Evolutionary conservation across 2,888 invertebrate genomes (phyloP).

Genomic region (Parapristionchus giblindavisi): DNA sequence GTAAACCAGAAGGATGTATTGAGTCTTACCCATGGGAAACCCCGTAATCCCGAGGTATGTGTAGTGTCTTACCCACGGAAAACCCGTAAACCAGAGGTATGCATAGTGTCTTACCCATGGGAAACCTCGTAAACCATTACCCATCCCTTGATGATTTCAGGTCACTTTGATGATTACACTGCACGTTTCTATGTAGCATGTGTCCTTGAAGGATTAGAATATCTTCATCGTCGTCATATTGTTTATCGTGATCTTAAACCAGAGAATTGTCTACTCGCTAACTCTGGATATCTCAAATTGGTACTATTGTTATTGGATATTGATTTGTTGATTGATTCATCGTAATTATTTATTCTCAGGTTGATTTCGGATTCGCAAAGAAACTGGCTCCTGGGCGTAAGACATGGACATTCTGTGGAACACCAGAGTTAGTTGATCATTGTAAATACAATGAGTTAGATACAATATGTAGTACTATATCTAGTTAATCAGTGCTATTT

Average conservation of each 20-base stretch:
- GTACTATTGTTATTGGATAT: slow-evolving; percentile 46
- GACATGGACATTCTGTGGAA: slow-evolving; percentile 95
- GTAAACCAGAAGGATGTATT: slow-evolving; percentile 71
- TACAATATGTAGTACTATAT: too few relatives aligned
- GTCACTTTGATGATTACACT: slow-evolving; percentile 70
- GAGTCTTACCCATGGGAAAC: not conserved
- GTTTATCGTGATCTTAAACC: slow-evolving; percentile 83
- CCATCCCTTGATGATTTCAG: too few relatives aligned
- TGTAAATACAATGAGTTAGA: too few relatives aligned
- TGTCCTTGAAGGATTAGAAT: slow-evolving; percentile 97
- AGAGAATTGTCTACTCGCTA: slow-evolving; percentile 91
- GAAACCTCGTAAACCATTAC: not conserved
- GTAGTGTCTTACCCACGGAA: not conserved
- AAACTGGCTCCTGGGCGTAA: slow-evolving; percentile 81
- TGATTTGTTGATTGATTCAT: not conserved
- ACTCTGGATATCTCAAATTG: slow-evolving; percentile 92
- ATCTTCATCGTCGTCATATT: slow-evolving; percentile 93
- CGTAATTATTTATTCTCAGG: slow-evolving; percentile 35
- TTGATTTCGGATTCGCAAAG: slow-evolving; percentile 92
- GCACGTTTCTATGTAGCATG: slow-evolving; percentile 85
- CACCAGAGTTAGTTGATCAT: slow-evolving; percentile 78
- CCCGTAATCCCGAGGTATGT: slow-evolving; percentile 68
- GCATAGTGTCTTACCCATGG: not conserved
- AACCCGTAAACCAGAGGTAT: slow-evolving; percentile 70
- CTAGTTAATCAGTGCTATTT: too few relatives aligned